Base-by-base conservation (phyloP, 53 echinoderm and acorn worm species). In the Apostichopus leukothele region DNA sequence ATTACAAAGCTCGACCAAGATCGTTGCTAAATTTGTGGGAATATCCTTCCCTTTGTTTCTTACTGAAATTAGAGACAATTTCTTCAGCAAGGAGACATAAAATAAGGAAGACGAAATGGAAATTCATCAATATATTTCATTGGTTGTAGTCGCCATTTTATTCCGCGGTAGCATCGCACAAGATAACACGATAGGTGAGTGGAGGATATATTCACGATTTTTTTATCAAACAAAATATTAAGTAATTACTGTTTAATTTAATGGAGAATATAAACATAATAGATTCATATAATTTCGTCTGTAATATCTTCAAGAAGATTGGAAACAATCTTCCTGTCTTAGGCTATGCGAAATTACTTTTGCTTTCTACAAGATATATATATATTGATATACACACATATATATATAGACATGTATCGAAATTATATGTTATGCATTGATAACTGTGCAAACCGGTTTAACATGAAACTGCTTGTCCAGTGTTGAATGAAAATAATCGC, bases 161-260 rank as follows among this genome's bases (percentile, higher is more conserved):
- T 10, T 81, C 1, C 81, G 25, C 22, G 12, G 81, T 51, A 81
- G 57, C 6, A 54, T 22, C 22, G 81, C 81, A 22, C 81, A 81
- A n/a, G 81, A 81, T 25, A 81, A 81, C 13, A 81, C 81, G 20
- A 81, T 81, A 21, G 81, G 81, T 81, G 55, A 81, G 81, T 81
- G 14, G 63, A 63, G 39, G 39, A 39, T 39, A 39, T 39, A 39
- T 2, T 39, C 39, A 39, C 39, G 39, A 39, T 39, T 39, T 39
- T 39, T 39, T 57, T 5, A 57, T 57, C 57, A 57, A 57, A 10
- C 7, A 57, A 57, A 57, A 57, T 57, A 57, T 57, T 39, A 39
- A 39, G 39, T 39, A 39, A 39, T 39, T 39, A 39, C 39, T 39
- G 39, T 39, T 39, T 39, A 39, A 39, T 39, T 39, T 39, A 57